Base-by-base conservation (phyloP, 2,113 vertebrate genomes). In the Mesoclemmys tuberculata region DNA sequence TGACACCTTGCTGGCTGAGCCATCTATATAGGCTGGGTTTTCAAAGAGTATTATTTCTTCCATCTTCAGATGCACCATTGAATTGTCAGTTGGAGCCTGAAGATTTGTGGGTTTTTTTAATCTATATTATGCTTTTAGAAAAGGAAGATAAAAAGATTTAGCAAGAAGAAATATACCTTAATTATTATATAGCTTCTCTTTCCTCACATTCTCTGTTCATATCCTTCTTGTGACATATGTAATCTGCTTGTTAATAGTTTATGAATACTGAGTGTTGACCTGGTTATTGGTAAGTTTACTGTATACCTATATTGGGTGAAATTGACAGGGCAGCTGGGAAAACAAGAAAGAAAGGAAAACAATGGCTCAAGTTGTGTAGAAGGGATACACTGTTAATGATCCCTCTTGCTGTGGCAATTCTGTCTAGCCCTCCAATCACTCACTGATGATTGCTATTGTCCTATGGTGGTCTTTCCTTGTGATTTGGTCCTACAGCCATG, bases 31-130 rank as follows among this genome's bases (percentile, higher is more conserved):
- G 19, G 0, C 7, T 78, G 2, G 71, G 21, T 75, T 93, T 89
- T 88, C 11, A 80, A 27, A 44, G 85, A 38, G 2, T 24, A 74
- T 46, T 92, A 74, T 91, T 58, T 94, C 58, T 75, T 97, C 13
- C 51, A 56, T 46, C 90, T 93, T 82, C 27, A 54, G 21, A 51
- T 52, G 19, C 52, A 4, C 3, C n/a, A 87, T 9, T 88, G 84
- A 92, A 86, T 93, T 90, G 52, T 82, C 64, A 93, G 5, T 90
- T 78, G 14, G 10, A 90, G 29, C 5, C 13, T 29, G 6, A 18
- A 6, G 5, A 24, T 64, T 75, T 95, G 77, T 84, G 64, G 8
- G 6, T 77, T 29, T 58, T 1, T 26, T 84, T 8, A 2, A 56
- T 49, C 8, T 21, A 48, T 44, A 75, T n/a, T 77, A 6, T 58